These are phyloP conservation scores for Vulpes lagopus DNA, from an alignment of 2,113 vertebrate genomes.

Conservation along the genomic window DNA sequence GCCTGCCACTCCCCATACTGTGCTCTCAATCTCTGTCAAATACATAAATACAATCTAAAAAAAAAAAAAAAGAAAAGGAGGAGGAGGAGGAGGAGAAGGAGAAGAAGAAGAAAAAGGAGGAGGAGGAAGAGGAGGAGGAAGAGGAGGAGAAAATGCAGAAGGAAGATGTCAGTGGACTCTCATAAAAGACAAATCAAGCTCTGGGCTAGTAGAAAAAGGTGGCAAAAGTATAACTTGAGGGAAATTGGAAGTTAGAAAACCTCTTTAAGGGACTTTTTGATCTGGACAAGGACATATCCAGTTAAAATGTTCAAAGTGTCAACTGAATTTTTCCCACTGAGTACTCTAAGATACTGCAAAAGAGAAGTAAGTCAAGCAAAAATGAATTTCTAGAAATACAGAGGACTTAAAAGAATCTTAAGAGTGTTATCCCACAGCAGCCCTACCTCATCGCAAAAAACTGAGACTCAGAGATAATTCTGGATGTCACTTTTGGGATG, in stretches of 20 bases:
- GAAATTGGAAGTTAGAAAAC: neutral
- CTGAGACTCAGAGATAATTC: neutral
- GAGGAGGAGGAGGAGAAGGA: no score
- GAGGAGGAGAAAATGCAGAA: no score
- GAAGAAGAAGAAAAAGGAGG: rapidly evolving
- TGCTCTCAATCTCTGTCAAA: no score
- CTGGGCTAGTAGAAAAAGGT: neutral
- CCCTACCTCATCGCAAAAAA: neutral
- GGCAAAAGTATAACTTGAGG: neutral
- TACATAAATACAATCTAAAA: no score
- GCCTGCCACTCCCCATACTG: no score
- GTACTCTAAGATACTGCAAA: neutral
- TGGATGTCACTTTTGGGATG: neutral
- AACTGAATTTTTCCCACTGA: neutral
- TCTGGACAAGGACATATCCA: neutral
- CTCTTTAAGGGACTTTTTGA: neutral
- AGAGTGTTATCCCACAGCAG: neutral
- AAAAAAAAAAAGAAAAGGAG: no score
- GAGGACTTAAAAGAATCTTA: neutral
- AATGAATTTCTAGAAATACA: neutral
- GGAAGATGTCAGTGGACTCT: neutral
- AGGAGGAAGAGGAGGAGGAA: no score
- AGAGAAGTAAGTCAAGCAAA: neutral
- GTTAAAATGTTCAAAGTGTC: neutral
- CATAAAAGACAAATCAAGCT: neutral